Percentiles rank a stretch among this genome's conserved stretches.
Evolutionary conservation across 2,888 invertebrate genomes (phyloP).

Genomic region (Achlya flavicornis): DNA sequence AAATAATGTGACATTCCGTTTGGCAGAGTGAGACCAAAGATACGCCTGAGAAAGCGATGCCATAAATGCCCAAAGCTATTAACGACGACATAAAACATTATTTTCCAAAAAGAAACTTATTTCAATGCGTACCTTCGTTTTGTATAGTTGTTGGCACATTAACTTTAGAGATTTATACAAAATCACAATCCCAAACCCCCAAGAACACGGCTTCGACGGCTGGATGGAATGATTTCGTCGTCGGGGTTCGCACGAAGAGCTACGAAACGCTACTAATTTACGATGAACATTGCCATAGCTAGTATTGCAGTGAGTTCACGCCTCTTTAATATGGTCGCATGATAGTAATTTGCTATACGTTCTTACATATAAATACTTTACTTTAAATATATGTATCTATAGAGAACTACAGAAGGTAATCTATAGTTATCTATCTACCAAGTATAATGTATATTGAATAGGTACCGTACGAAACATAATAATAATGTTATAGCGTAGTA

Average conservation of each 20-base stretch:
- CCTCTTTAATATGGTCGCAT: constrained; percentile 62
- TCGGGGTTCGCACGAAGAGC: constrained; percentile 79
- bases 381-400: constrained; percentile 17
- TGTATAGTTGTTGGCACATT: constrained; percentile 80
- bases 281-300: constrained; percentile 50
- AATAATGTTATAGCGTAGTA: constrained; percentile 8
- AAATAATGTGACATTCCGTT: constrained; percentile 66
- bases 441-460: constrained; percentile 26
- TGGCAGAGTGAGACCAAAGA: constrained; percentile 72
- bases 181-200: constrained; percentile 82
- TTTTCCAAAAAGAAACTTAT: constrained; percentile 49
- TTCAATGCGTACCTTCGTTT: constrained; percentile 73
- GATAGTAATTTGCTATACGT: constrained; percentile 67
- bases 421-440: constrained; percentile 44
- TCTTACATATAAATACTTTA: constrained; percentile 39
- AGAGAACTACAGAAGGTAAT: constrained; percentile 32
- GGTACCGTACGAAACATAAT: constrained; percentile 27
- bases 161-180: constrained; percentile 75
- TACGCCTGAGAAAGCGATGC: constrained; percentile 81
- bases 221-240: constrained; percentile 84
- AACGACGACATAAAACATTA: constrained; percentile 59
- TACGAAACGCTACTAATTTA: constrained; percentile 59
- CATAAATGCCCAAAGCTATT: constrained; percentile 79
- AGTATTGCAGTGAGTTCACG: constrained; percentile 40
- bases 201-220: constrained; percentile 83